Base-by-base conservation (phyloP, 2,797 vertebrate species). In the Fundulus diaphanus region DNA sequence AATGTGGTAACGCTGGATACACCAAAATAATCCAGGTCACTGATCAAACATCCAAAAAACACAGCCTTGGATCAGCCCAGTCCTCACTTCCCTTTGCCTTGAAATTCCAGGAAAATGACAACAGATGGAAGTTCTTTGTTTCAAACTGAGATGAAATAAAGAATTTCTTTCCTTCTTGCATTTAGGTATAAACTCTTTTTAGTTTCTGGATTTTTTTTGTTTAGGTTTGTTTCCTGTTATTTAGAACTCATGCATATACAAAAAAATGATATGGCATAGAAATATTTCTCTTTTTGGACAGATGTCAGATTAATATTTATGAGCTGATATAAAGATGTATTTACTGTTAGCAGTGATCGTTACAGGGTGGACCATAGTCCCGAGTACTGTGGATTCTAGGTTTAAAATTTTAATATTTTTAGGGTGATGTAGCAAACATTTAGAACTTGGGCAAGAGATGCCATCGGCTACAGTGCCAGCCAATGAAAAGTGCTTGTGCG, bases 21-120 rank as follows among this genome's bases (percentile, higher is more conserved):
- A 88, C 82, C 82, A 79, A 92, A 89, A 87, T 87, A 92, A 89
- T 94, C 88, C 90, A 94, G 91, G 92, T 93, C 93, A 94, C 89
- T 87, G 92, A 88, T 88, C 88, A 89, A 90, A 92, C 90, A 80
- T 92, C 78, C 76, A 88, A 88, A 72, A 90, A 92, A 92, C 85
- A 93, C 86, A 87, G 88, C 80, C 88, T 85, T 57, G 48, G 33
- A 86, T 87, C 81, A 72, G 24, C 44, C 86, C 78, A 27, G 68
- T 68, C 73, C 70, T 54, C 48, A 68, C 59, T 66, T 74, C 35
- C 24, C 42, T 70, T 73, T 31, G 37, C 42, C 44, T 31, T 2
- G 0, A 73, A 37, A 37, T 82, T 82, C 31, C 42, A 49, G 42
- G 9, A 35, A 69, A 75, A 77, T 61, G 57, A 78, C 18, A 5